Percentiles rank a stretch among this genome's conserved stretches.
Evolutionary conservation across 1,140 invertebrate genomes (phyloP).

Genomic region (Cydia amplana): DNA sequence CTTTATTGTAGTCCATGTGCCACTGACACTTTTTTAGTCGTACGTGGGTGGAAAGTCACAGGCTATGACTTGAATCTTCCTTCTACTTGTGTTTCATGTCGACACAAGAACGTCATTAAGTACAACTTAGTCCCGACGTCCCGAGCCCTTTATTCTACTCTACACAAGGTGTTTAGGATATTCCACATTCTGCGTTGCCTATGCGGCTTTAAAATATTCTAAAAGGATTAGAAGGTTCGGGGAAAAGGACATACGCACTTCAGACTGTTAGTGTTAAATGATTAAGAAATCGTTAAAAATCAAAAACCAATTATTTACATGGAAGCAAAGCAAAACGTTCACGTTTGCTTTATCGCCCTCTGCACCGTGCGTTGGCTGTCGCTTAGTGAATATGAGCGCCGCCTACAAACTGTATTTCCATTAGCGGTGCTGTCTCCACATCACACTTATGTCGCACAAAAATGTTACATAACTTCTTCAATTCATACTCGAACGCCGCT

Average conservation of each 20-base stretch:
- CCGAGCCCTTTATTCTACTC: background rate
- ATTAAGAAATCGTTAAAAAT: background rate
- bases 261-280: too few relatives aligned
- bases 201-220: background rate
- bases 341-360: background rate
- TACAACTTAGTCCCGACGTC: background rate
- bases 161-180: background rate
- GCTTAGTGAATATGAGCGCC: slow-evolving; percentile 20
- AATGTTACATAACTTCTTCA: slow-evolving; percentile 34
- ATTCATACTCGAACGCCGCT: slow-evolving; percentile 32
- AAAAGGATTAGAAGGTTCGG: background rate
- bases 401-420: slow-evolving; percentile 34
- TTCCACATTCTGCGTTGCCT: background rate
- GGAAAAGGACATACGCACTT: too few relatives aligned
- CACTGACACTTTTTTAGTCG: background rate
- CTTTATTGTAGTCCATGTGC: background rate
- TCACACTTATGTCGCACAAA: slow-evolving; percentile 33
- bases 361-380: background rate
- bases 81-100: too few relatives aligned
- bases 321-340: background rate
- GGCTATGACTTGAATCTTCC: background rate
- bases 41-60: background rate
- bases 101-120: too few relatives aligned
- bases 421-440: slow-evolving; percentile 36
- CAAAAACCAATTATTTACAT: background rate